Evolutionary conservation across 2,888 invertebrate species (phyloP), one percentile per base, ranked within the genome.

Genomic region (Drosophila kuntzei): DNA sequence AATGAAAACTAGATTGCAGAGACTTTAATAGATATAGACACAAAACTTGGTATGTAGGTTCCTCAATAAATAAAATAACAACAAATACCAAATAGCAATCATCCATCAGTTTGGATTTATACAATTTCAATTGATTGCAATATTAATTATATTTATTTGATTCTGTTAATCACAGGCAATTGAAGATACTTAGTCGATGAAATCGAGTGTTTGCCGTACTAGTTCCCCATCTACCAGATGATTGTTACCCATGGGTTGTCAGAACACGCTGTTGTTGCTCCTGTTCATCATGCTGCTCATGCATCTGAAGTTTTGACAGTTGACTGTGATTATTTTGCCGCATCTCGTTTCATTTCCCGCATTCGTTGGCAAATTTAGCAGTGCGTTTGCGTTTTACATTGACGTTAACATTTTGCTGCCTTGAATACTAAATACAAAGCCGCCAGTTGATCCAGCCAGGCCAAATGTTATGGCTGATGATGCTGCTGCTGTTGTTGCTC

Each of bases 271-370:
- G 32, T 18, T 54, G 44, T 7, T 46, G 41, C 49, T 39, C 53
- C 58, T 71, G 60, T 54, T 81, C 72, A 76, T 75, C 79, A 83
- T 86, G 83, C 83, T 57, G 80, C 82, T 71, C 80, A 84, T 85
- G 86, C 86, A 78, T 67, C 80, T 69, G 68, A 84, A 79, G 81
- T 87, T 84, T 84, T 82, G 84, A 87, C 87, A 87, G 84, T 87
- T 81, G 78, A 80, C 84, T 84, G 85, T 84, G 87, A 84, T 84
- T 84, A 87, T 70, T 59, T 55, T 58, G 60, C 34, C 64, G 37
- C 41, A 12, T 11, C 6, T 1, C 14, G 18, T 5, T 4, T 3
- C n/a, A n/a, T n/a, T n/a, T n/a, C n/a, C 27, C 29, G 27, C 43
- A 27, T n/a, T 8, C 58, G 20, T 34, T 29, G 64, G 57, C 22